phyloP scores from a whole-genome alignment of 2,888 invertebrate species.

The Eutolmus rufibarbis region DNA sequence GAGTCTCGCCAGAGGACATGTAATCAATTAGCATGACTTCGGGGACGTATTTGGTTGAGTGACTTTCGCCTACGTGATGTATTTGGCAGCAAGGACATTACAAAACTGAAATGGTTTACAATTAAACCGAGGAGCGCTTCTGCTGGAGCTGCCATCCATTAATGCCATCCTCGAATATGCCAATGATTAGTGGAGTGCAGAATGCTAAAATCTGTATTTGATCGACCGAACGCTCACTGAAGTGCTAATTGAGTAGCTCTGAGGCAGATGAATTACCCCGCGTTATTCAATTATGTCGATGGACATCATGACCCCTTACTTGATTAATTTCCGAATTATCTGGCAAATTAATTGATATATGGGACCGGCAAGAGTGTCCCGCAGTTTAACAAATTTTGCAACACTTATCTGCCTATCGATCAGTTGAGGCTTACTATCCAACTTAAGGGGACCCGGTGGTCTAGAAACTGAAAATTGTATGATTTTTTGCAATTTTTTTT shows the following conservation, averaged over 20 bases:
- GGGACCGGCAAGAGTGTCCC: neutral
- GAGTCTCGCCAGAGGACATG: neutral
- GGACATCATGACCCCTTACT: neutral
- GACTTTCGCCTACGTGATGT: neutral
- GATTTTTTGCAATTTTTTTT: too few relatives aligned
- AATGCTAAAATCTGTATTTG: slow-evolving; percentile 17
- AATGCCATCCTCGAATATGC: neutral
- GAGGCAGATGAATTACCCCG: slow-evolving; percentile 13
- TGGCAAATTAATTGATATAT: slow-evolving; percentile 11
- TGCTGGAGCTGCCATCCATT: neutral
- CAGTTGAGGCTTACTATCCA: neutral
- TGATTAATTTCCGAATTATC: slow-evolving; percentile 12
- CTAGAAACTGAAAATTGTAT: too few relatives aligned
- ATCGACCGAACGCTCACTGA: neutral
- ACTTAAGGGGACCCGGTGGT: too few relatives aligned
- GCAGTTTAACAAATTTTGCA: neutral
- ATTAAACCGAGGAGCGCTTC: neutral
- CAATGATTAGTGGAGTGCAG: slow-evolving; percentile 2
- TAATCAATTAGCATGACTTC: slow-evolving; percentile 19
- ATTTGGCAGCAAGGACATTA: neutral
- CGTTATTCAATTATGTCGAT: slow-evolving; percentile 14
- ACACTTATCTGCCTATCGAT: neutral
- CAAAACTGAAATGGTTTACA: neutral
- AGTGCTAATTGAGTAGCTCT: slow-evolving; percentile 19
- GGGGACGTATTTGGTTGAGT: slow-evolving; percentile 5